Conservation (phyloP, 2,797 vertebrate species). For the Sciurus vulgaris region DNA sequence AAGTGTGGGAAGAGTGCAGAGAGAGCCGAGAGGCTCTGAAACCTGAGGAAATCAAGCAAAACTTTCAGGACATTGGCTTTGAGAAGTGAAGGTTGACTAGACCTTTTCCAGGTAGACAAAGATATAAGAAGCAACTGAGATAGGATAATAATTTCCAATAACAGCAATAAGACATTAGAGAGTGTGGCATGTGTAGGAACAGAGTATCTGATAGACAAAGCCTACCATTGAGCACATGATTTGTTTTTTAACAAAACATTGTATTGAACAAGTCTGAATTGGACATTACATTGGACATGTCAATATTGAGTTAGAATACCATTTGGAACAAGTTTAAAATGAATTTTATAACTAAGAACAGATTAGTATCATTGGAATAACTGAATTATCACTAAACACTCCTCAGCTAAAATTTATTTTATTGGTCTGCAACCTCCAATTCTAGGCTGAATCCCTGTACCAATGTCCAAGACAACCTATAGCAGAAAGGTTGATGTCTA, state of each 20-base stretch:
- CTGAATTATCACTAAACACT: not conserved
- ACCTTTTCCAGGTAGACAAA: not conserved
- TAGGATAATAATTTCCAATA: not conserved
- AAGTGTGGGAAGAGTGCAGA: not conserved
- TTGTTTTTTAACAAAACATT: not conserved
- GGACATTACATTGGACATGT: not conserved
- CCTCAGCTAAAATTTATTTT: not conserved
- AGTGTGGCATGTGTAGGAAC: not conserved
- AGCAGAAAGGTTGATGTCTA: not conserved
- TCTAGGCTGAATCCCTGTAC: not conserved
- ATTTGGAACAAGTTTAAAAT: constrained; percentile 43
- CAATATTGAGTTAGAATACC: not conserved
- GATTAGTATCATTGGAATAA: not conserved
- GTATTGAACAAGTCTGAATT: not conserved
- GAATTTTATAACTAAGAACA: not conserved
- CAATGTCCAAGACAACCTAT: not conserved
- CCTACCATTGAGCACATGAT: not conserved
- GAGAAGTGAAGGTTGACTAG: not conserved
- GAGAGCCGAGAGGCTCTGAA: not conserved
- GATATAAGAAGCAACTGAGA: not conserved
- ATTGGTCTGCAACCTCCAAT: not conserved
- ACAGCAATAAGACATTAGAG: not conserved
- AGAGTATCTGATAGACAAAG: not conserved
- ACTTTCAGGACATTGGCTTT: not conserved
- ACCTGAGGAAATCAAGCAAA: not conserved